These are phyloP conservation scores for Malachius bipustulatus DNA, from an alignment of 2,888 invertebrate genomes.

Conservation along the genomic window DNA sequence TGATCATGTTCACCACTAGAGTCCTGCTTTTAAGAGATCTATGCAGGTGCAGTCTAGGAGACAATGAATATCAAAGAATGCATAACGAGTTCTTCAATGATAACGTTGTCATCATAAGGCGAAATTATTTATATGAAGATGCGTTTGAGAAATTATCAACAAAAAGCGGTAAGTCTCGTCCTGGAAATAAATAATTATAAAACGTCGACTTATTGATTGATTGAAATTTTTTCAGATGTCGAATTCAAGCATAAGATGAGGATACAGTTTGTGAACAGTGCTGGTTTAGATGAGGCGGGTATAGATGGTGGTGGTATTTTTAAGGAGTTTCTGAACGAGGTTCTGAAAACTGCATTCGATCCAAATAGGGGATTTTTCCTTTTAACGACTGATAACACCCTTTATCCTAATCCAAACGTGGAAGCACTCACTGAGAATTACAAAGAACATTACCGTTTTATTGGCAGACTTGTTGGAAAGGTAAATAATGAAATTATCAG, in stretches of 20 bases:
- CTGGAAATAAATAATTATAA: no score
- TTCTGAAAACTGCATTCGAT: conserved; percentile 91
- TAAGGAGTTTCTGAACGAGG: conserved; percentile 86
- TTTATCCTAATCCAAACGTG: conserved; percentile 94
- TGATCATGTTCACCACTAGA: conserved; percentile 82
- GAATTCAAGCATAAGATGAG: conserved; percentile 76
- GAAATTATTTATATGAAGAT: conserved; percentile 96
- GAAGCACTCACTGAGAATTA: conserved; percentile 75
- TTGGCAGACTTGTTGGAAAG: conserved; percentile 53
- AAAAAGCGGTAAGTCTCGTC: conserved; percentile 64
- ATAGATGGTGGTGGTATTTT: conserved; percentile 97
- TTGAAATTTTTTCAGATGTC: conserved; percentile 52
- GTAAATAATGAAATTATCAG: conserved; percentile 19
- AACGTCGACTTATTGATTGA: not conserved
- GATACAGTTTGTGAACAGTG: conserved; percentile 80
- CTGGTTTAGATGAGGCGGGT: conserved; percentile 89
- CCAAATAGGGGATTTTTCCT: conserved; percentile 90
- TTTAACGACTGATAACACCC: conserved; percentile 78
- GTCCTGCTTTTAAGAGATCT: conserved; percentile 75
- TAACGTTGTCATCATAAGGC: conserved; percentile 54
- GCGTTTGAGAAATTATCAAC: conserved; percentile 87
- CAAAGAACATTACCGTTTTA: conserved; percentile 84
- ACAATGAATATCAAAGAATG: conserved; percentile 29
- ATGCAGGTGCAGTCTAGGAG: conserved; percentile 34
- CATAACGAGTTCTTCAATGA: conserved; percentile 33